Percentiles rank a stretch among this genome's conserved stretches.
Evolutionary conservation across 1,140 invertebrate species (phyloP).

Genomic region (Orchestia grillus): DNA sequence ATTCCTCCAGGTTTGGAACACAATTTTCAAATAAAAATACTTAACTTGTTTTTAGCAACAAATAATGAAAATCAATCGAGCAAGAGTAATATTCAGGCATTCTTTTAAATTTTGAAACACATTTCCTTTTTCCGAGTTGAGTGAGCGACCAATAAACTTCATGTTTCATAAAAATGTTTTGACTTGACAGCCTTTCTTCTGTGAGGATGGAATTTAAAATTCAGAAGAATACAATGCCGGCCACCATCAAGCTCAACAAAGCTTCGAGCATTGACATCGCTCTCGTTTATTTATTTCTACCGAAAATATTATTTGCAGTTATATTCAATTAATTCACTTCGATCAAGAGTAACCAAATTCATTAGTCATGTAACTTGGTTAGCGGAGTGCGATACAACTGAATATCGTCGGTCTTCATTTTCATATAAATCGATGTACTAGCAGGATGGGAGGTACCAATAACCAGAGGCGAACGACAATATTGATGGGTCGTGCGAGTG

Average conservation of each 20-base stretch:
- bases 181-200: too few species aligned
- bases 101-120: too few species aligned
- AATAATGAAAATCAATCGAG: too few species aligned
- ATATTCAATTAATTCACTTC: neutral
- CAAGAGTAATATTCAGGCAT: too few species aligned
- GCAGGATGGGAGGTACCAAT: neutral
- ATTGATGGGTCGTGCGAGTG: neutral
- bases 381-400: neutral
- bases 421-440: neutral
- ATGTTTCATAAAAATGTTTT: too few species aligned
- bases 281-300: neutral
- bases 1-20: too few species aligned
- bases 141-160: too few species aligned
- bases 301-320: neutral
- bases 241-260: neutral
- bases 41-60: too few species aligned
- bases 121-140: too few species aligned
- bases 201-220: neutral
- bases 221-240: neutral
- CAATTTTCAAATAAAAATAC: too few species aligned
- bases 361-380: neutral
- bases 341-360: neutral
- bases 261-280: neutral
- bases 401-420: neutral
- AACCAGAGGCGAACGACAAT: neutral